Percentiles rank a stretch among this genome's conserved stretches.
These are phyloP conservation scores for Chaetodon trifascialis DNA, from an alignment of 2,113 vertebrate genomes.

Conservation along the genomic window DNA sequence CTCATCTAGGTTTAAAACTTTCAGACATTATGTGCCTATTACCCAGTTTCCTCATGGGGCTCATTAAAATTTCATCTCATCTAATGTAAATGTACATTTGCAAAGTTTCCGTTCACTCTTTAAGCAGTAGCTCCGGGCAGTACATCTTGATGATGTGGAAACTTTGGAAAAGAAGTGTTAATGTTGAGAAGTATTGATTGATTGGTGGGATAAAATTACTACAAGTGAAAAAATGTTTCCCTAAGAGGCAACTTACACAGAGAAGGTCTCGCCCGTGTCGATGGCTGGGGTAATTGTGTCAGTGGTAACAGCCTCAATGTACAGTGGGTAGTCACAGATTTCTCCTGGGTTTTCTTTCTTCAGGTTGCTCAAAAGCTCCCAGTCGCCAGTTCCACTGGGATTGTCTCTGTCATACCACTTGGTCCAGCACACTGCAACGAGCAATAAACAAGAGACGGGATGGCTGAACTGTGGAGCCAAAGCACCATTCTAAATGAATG, in stretches of 20 bases:
- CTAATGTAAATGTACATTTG: constrained; percentile 39
- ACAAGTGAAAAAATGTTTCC: background rate
- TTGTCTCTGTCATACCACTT: constrained; percentile 58
- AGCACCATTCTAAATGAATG: background rate
- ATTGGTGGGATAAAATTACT: background rate
- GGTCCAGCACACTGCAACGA: constrained; percentile 61
- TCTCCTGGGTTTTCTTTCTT: background rate
- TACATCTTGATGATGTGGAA: constrained; percentile 4
- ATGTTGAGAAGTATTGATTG: background rate
- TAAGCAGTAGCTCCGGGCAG: constrained; percentile 17
- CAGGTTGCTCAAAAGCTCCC: background rate
- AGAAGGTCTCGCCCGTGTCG: constrained; percentile 20
- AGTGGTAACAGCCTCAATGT: constrained; percentile 49
- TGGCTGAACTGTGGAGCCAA: background rate
- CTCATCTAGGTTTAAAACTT: constrained; percentile 20
- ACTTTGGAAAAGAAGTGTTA: constrained; percentile 6
- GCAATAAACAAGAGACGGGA: background rate
- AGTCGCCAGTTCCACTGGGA: constrained; percentile 51
- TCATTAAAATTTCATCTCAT: constrained; percentile 33
- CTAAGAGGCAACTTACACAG: constrained; percentile 25
- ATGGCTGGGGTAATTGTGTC: constrained; percentile 30
- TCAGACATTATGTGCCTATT: constrained; percentile 19
- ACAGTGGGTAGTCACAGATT: constrained; percentile 38
- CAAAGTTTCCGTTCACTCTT: constrained; percentile 26
- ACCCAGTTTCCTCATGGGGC: constrained; percentile 27